Evolutionary conservation across 1,140 invertebrate genomes (phyloP), one percentile per base, ranked within the genome.

Genomic region (Eumeta japonica): DNA sequence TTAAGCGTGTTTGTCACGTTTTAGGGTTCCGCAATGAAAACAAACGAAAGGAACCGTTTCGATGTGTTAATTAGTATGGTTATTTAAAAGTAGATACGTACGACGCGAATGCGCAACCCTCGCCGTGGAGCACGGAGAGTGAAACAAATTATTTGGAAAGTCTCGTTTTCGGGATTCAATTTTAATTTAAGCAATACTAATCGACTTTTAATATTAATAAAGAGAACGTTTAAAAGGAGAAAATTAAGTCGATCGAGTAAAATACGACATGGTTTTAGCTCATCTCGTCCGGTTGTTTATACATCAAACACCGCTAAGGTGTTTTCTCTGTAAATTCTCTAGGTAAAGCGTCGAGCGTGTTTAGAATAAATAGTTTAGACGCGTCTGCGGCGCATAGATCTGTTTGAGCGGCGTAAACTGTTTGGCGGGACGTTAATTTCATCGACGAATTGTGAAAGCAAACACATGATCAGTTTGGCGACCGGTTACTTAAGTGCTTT

Each of bases 341-440:
- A 48, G n/a, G n/a, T n/a, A n/a, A 48, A 52, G 37, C 43, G 43
- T 48, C 29, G 43, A 52, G 50, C 50, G 46, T 43, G 43, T 34
- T 36, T 41, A 41, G 39, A 43, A 43, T 45, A 50, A 50, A 46
- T 47, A 51, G 48, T 55, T 53, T 50, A 45, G 46, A 47, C 11
- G 10, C 20, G 43, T 47, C 50, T 50, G 36, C 40, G 33, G 30
- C 18, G 27, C n/a, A n/a, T n/a, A n/a, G n/a, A n/a, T n/a, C n/a
- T 46, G 39, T 51, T 57, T 47, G 48, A 41, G n/a, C 33, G 47
- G 37, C 12, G 45, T 51, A 48, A 52, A 48, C 48, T 42, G 44
- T 28, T 15, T 43, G 49, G 53, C 47, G 58, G n/a, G n/a, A n/a
- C n/a, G 57, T 61, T 58, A 59, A 61, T 54, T 48, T 45, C 48